These are phyloP conservation scores for Danio aesculapii DNA, from an alignment of 2,797 vertebrate genomes.

Conservation along the genomic window DNA sequence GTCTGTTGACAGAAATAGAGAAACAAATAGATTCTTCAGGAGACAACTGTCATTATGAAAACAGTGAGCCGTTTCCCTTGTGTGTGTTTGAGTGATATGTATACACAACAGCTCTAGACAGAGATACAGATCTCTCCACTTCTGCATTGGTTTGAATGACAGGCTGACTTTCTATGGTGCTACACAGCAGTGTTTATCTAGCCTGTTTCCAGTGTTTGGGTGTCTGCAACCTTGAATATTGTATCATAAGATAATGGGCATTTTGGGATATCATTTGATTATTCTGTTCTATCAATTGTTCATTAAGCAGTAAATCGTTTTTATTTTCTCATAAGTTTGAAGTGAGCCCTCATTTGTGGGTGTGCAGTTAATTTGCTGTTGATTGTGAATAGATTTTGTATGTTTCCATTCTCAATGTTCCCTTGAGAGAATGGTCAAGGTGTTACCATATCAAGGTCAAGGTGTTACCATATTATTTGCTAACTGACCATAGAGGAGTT, in stretches of 20 bases:
- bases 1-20: neutral
- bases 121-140: conserved; percentile 1
- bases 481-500: neutral
- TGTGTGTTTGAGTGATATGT: conserved; percentile 4
- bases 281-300: neutral
- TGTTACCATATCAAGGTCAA: neutral
- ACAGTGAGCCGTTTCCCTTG: neutral
- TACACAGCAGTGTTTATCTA: conserved; percentile 48
- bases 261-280: neutral
- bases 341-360: neutral
- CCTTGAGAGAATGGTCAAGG: neutral
- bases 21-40: neutral
- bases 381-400: conserved; percentile 3
- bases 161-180: neutral
- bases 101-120: neutral
- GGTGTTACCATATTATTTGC: neutral
- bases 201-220: conserved; percentile 54
- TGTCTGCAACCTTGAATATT: conserved; percentile 54
- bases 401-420: neutral
- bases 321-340: neutral
- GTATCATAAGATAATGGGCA: conserved; percentile 47
- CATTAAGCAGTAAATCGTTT: neutral
- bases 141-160: conserved; percentile 17
- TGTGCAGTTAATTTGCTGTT: neutral
- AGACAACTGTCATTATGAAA: neutral